Conservation (phyloP, 2,797 vertebrate species). For the Basileuterus tristriatus region DNA sequence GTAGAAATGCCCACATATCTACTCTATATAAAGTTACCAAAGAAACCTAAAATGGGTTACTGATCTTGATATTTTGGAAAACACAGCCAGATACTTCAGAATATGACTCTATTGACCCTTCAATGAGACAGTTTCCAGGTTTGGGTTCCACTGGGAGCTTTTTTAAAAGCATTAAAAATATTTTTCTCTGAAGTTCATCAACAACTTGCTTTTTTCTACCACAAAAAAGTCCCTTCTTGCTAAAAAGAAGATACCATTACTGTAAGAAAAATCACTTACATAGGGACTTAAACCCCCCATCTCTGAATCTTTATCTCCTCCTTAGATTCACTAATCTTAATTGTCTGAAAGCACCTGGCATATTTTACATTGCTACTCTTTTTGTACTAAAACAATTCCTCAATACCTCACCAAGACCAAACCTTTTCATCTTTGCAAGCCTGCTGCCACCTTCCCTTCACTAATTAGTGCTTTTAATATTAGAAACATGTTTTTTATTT, state of each 20-base stretch:
- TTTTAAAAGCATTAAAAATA: not conserved
- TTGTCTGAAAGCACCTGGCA: not conserved
- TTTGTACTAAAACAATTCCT: not conserved
- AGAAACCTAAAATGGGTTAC: not conserved
- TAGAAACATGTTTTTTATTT: not conserved
- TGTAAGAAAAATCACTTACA: not conserved
- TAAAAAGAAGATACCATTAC: not conserved
- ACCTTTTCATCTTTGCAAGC: not conserved
- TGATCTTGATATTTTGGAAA: not conserved
- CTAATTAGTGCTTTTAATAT: not conserved
- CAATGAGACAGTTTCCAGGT: not conserved
- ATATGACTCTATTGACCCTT: not conserved
- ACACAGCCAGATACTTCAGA: not conserved
- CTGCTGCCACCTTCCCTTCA: not conserved
- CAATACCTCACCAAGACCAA: not conserved
- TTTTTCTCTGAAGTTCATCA: not conserved
- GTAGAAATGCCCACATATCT: not conserved
- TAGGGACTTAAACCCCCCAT: accelerated
- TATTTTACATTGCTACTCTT: not conserved
- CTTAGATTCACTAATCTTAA: not conserved
- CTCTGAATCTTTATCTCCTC: not conserved
- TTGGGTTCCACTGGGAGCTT: not conserved
- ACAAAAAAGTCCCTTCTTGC: not conserved
- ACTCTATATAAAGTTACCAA: not conserved
- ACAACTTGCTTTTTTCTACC: not conserved